Evolutionary conservation across 1,140 invertebrate genomes (phyloP), one percentile per base, ranked within the genome.

Genomic region (Tribolium castaneum): DNA sequence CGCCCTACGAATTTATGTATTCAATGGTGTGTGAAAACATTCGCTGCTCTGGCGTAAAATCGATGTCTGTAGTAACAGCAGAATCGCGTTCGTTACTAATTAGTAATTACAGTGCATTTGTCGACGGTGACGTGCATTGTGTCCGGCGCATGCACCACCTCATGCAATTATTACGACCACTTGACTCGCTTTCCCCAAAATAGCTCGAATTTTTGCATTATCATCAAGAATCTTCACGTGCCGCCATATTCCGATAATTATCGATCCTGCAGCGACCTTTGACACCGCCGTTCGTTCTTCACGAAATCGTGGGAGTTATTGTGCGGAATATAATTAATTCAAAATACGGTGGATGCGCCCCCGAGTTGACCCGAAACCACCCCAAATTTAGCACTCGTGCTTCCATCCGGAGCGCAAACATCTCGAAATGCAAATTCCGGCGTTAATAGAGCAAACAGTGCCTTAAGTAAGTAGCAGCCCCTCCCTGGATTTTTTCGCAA

Each of bases 71-170:
- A 59, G 16, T 59, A 59, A 59, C 54, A 35, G 59, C 30, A 66
- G 59, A 66, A 35, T 12, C 25, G 35, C 10, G 59, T 35, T 66
- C n/a, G 59, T 14, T 66, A 14, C 59, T 66, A 66, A 66, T 66
- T 66, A 35, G 59, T 66, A 66, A 66, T 66, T 66, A 66, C 0
- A 35, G 59, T 66, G 59, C 59, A 66, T 66, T 66, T 66, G 59
- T 66, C 59, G 59, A 52, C 25, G 59, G 59, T 66, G 59, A 66
- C 59, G 30, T 66, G 59, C 30, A 66, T 66, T 66, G 59, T 66
- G 30, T 25, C 54, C 54, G n/a, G 16, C 54, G 54, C 54, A 25
- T 59, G 54, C 19, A 59, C 54, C 54, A 59, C 22, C 10, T 59
- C 19, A 30, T n/a, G 22, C 19, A 59, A 59, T 59, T 59, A 25